These are phyloP conservation scores for Saturnia pavonia DNA, from an alignment of 2,888 invertebrate species.

Conservation along the genomic window DNA sequence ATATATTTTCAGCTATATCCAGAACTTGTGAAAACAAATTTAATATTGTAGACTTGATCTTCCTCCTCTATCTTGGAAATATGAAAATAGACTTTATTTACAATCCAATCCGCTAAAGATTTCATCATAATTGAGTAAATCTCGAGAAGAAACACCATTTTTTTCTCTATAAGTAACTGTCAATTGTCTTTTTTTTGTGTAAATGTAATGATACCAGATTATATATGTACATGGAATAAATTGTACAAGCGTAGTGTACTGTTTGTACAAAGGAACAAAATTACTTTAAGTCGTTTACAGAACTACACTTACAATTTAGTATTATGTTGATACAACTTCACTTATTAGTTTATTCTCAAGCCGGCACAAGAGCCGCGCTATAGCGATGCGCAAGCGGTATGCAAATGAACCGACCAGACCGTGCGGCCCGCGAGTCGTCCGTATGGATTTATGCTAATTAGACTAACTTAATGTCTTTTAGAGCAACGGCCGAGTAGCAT, in stretches of 20 bases:
- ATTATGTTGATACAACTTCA: conserved; percentile 6
- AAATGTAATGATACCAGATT: neutral
- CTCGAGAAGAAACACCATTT: neutral
- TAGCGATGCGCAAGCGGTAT: conserved; percentile 9
- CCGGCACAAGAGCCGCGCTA: conserved; percentile 1
- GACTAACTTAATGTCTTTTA: conserved; percentile 24
- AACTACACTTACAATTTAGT: neutral
- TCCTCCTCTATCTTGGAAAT: neutral
- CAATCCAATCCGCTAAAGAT: neutral
- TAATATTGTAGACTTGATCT: neutral
- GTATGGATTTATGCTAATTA: conserved; percentile 34
- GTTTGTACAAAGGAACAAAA: neutral
- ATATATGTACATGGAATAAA: neutral
- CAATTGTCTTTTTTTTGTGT: neutral
- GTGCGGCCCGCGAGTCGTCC: conserved; percentile 18
- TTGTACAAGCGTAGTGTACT: neutral
- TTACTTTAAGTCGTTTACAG: conserved; percentile 1
- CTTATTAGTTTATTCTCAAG: neutral
- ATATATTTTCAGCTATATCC: neutral
- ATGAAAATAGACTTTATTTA: neutral
- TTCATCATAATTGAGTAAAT: neutral
- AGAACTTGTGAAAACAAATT: neutral
- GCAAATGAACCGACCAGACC: conserved; percentile 14
- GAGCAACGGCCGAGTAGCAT: conserved; percentile 28
- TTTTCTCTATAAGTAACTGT: neutral